A percentile compares a stretch with the other conserved stretches of the same genome.
phyloP scores from a whole-genome alignment of 53 echinoderm and acorn worm species.

The Actinopyga echinites region DNA sequence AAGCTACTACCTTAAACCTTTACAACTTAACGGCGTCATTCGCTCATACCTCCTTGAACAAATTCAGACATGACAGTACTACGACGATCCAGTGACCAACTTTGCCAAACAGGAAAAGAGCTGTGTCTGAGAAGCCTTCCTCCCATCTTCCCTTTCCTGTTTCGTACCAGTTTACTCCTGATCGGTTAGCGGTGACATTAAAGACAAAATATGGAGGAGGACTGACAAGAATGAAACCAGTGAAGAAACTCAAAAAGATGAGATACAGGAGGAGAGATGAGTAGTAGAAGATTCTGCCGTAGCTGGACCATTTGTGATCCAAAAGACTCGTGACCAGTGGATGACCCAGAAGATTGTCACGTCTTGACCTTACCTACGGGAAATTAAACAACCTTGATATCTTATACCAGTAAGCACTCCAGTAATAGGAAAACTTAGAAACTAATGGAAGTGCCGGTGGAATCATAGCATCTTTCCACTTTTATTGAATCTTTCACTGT shows the following conservation, averaged over 20 bases:
- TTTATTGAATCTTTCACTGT: too few relatives aligned
- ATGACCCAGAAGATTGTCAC: conserved; percentile 84
- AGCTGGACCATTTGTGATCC: conserved; percentile 89
- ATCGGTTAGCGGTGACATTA: background rate
- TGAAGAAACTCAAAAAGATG: conserved; percentile 74
- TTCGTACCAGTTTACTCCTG: conserved; percentile 50
- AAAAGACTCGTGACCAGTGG: conserved; percentile 80
- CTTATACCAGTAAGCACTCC: too few relatives aligned
- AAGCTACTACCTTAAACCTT: too few relatives aligned
- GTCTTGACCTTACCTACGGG: conserved; percentile 66
- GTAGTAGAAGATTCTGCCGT: conserved; percentile 93
- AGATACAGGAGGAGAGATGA: conserved; percentile 71
- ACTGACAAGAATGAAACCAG: conserved; percentile 79
- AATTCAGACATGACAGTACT: conserved; percentile 63
- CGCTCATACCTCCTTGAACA: conserved; percentile 77
- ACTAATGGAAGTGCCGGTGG: background rate
- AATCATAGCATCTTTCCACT: background rate
- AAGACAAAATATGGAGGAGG: conserved; percentile 83
- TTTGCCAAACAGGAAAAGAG: conserved; percentile 76
- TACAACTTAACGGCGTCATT: too few relatives aligned
- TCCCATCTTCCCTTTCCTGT: conserved; percentile 71
- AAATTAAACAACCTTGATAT: background rate
- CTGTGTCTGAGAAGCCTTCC: conserved; percentile 11
- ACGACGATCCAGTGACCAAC: conserved; percentile 92
- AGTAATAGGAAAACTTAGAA: too few relatives aligned